Evolutionary conservation across 2,888 invertebrate genomes (phyloP), one percentile per base, ranked within the genome.

Genomic region (Oligia fasciuncula): DNA sequence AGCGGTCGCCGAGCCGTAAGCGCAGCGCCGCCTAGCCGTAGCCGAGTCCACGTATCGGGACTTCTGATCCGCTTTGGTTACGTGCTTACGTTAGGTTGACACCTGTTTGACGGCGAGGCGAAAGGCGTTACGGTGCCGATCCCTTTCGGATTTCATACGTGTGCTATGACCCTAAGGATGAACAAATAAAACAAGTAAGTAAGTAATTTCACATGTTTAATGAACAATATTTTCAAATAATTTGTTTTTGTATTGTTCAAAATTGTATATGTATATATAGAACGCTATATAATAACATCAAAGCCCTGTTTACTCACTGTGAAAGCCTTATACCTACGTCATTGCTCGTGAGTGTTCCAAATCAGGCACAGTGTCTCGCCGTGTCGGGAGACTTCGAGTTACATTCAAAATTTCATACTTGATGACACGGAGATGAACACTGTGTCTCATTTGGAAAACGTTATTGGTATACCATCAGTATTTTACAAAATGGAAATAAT

Each of bases 281-380:
- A 95, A 94, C 91, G 95, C 94, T 95, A 95, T 95, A 95, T 93
- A 95, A 94, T 95, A 94, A 94, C 92, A 93, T 94, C 93, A 94
- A 96, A 96, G 96, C 96, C 96, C 96, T 96, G 96, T 96, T 96
- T 95, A 94, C 91, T 95, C 93, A 93, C 93, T 94, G 94, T 94
- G 94, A 94, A 96, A 95, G 96, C 96, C 95, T 96, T 95, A 96
- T 84, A 84, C 73, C 94, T 95, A 95, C 83, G 83, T 89, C 92
- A 91, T 91, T 92, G 90, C 90, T 91, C 90, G 89, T 88, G 85
- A 70, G 81, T 84, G 83, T 91, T 88, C 88, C 88, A 88, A 85
- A 86, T 87, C 76, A 90, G 85, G 90, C 91, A 91, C 90, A 87
- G 90, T 83, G 81, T 81, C 77, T 40, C 29, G 73, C 68, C 49